Percentiles rank a stretch among this genome's conserved stretches.
These are phyloP conservation scores for Stegastes partitus DNA, from an alignment of 2,113 vertebrate species.

Conservation along the genomic window DNA sequence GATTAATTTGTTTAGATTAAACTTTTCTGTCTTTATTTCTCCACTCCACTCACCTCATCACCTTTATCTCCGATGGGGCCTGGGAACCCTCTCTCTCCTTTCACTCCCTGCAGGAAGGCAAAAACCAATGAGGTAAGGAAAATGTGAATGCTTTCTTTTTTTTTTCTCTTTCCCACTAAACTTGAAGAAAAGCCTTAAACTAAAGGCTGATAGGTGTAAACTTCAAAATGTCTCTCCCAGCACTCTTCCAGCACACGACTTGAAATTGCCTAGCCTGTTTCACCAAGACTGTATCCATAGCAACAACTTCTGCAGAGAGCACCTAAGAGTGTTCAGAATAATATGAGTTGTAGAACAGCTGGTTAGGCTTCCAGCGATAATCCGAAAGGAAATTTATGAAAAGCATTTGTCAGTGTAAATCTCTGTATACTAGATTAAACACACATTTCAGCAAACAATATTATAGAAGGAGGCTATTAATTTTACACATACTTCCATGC, in stretches of 20 bases:
- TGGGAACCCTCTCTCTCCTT: conserved; percentile 96
- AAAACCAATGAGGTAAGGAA: conserved; percentile 18
- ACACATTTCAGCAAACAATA: conserved; percentile 38
- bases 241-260: conserved; percentile 44
- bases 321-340: conserved; percentile 36
- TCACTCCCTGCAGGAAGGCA: conserved; percentile 89
- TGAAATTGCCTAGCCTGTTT: conserved; percentile 48
- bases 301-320: conserved; percentile 66
- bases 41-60: conserved; percentile 90
- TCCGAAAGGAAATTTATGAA: conserved; percentile 42
- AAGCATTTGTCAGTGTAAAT: conserved; percentile 31
- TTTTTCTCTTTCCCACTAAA: neutral
- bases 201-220: conserved; percentile 56
- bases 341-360: conserved; percentile 55
- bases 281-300: conserved; percentile 77
- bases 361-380: conserved; percentile 51
- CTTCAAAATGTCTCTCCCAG: conserved; percentile 63
- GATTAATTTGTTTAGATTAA: conserved; percentile 47
- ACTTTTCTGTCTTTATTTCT: conserved; percentile 1
- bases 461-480: neutral
- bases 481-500: neutral
- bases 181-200: conserved; percentile 44
- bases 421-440: conserved; percentile 33
- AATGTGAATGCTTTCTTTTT: conserved; percentile 40
- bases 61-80: conserved; percentile 94